A percentile compares a stretch with the other conserved stretches of the same genome.
These are phyloP conservation scores for Onychorhynchus coronatus DNA, from an alignment of 2,113 vertebrate species.

Conservation along the genomic window DNA sequence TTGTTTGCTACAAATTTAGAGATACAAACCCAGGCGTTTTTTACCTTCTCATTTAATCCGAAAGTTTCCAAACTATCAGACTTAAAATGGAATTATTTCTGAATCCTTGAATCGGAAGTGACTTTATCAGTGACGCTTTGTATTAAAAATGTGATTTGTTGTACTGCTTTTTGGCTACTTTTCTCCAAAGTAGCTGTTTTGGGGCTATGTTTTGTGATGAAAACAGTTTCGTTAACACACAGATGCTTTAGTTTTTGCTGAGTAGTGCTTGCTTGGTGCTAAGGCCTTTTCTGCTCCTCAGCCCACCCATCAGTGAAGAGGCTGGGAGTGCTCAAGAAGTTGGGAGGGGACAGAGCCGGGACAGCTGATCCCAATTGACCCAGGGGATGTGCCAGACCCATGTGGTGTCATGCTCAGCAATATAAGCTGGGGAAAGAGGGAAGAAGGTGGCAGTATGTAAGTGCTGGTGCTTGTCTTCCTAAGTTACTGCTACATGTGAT, in stretches of 20 bases:
- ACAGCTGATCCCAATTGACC: not conserved
- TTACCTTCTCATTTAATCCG: not conserved
- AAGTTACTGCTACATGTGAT: not conserved
- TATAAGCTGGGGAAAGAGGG: not conserved
- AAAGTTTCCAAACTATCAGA: not conserved
- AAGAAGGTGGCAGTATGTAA: not conserved
- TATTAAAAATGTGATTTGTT: not conserved
- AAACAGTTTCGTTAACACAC: not conserved
- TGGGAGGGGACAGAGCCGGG: not conserved
- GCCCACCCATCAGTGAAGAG: not conserved
- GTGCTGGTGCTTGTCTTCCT: not conserved
- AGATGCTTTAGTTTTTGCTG: not conserved
- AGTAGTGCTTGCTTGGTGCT: accelerated
- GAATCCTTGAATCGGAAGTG: not conserved
- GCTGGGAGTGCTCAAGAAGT: not conserved
- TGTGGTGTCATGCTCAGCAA: not conserved
- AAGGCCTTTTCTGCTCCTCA: not conserved
- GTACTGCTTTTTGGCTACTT: not conserved
- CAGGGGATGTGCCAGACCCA: not conserved
- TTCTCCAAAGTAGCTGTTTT: not conserved
- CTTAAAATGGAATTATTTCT: not conserved
- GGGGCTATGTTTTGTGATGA: not conserved
- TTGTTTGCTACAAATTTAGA: not conserved
- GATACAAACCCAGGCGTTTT: not conserved
- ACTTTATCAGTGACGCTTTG: not conserved